Percentiles rank a stretch among this genome's conserved stretches.
Evolutionary conservation across 2,888 invertebrate species (phyloP).

Genomic region (Drosophila hamatofila): DNA sequence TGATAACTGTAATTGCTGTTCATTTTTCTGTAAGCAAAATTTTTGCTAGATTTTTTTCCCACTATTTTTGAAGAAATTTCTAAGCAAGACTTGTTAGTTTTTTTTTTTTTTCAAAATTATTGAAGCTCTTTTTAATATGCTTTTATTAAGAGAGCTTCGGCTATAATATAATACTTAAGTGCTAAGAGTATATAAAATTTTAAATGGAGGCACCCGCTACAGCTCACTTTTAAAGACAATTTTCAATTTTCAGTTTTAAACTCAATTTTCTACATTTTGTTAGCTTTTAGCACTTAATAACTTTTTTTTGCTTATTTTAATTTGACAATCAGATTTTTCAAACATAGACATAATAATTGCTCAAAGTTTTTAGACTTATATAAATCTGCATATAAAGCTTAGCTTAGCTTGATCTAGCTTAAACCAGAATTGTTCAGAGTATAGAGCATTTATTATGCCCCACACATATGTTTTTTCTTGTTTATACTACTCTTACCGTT

Average conservation of each 20-base stretch:
- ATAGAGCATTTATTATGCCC: slow-evolving; percentile 4
- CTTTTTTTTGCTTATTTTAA: background rate
- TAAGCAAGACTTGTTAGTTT: background rate
- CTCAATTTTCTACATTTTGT: background rate
- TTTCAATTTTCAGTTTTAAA: too few relatives aligned
- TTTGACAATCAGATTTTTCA: background rate
- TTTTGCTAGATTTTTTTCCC: too few relatives aligned
- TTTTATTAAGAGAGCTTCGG: background rate
- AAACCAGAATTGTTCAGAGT: background rate
- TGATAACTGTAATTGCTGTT: background rate
- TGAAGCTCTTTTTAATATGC: background rate
- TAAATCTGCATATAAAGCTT: too few relatives aligned
- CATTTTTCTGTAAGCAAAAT: too few relatives aligned
- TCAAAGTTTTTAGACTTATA: background rate
- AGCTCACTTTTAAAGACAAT: too few relatives aligned
- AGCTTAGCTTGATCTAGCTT: background rate
- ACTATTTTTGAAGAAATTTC: background rate
- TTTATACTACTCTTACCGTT: slow-evolving; percentile 11
- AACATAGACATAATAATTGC: background rate
- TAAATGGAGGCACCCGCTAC: too few relatives aligned
- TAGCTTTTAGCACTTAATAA: background rate
- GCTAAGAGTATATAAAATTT: too few relatives aligned
- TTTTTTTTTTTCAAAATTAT: background rate
- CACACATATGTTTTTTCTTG: slow-evolving; percentile 1
- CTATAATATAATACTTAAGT: too few relatives aligned